Evolutionary conservation across 2,113 vertebrate genomes (phyloP).

Genomic region (Hemicordylus capensis): DNA sequence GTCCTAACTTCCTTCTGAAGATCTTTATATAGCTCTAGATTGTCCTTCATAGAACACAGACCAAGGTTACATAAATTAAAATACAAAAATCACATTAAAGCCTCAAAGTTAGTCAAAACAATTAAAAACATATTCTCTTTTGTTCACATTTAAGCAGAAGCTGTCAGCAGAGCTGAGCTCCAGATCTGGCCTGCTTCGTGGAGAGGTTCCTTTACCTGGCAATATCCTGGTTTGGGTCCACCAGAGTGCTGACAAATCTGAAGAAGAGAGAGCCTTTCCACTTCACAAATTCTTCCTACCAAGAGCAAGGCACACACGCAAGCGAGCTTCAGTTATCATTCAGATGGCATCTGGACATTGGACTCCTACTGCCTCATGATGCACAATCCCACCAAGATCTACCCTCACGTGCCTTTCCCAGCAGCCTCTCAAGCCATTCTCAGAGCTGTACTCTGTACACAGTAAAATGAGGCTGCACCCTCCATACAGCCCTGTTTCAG

Average conservation of each 20-base stretch:
- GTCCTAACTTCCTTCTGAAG: not conserved
- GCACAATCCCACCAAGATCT: not conserved
- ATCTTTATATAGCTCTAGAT: too few species aligned
- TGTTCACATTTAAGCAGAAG: not conserved
- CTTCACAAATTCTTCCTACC: constrained; percentile 94
- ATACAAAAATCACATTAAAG: too few species aligned
- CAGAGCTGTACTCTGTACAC: not conserved
- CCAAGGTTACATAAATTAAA: too few species aligned
- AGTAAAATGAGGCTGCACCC: not conserved
- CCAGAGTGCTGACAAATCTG: constrained; percentile 83
- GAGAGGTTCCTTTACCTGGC: constrained; percentile 80
- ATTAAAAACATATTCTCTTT: too few species aligned
- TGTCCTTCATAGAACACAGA: too few species aligned
- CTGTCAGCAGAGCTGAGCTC: not conserved
- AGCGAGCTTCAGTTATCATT: not conserved
- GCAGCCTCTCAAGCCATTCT: not conserved
- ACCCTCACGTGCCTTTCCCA: not conserved
- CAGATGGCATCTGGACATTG: too few species aligned
- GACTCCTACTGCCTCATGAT: too few species aligned
- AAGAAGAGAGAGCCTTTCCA: constrained; percentile 96
- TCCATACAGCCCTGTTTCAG: too few species aligned
- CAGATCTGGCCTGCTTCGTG: not conserved
- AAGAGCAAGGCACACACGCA: not conserved
- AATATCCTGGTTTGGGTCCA: constrained; percentile 86
- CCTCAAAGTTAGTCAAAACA: too few species aligned